Conservation (phyloP, 2,797 vertebrate genomes). For the Enteromius afrohamiltoni region DNA sequence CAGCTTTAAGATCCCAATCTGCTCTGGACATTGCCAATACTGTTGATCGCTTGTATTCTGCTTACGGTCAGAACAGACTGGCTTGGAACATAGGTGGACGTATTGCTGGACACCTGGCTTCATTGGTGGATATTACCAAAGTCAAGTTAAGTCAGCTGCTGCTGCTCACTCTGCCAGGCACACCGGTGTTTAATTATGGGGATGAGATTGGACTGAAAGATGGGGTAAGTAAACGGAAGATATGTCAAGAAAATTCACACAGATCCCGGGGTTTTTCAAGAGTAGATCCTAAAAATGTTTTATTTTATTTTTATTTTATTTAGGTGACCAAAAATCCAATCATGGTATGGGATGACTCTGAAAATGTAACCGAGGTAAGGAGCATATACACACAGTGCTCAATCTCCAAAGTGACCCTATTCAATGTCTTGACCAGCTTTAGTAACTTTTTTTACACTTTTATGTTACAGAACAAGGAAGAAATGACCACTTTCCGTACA, state of each 20-base stretch:
- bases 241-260: neutral
- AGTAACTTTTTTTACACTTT: neutral
- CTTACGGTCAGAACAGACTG: constrained; percentile 62
- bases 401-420: neutral
- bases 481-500: constrained; percentile 53
- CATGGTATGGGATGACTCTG: constrained; percentile 72
- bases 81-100: constrained; percentile 74
- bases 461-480: constrained; percentile 53
- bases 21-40: constrained; percentile 40
- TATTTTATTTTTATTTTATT: constrained; percentile 14
- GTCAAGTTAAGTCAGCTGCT: constrained; percentile 79
- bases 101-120: constrained; percentile 72
- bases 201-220: constrained; percentile 84
- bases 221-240: constrained; percentile 57
- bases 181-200: constrained; percentile 84
- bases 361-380: constrained; percentile 65
- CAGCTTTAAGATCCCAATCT: constrained; percentile 55
- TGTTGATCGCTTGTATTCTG: constrained; percentile 66
- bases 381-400: neutral
- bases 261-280: neutral
- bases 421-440: neutral
- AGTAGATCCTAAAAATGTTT: neutral
- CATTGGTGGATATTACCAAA: constrained; percentile 60
- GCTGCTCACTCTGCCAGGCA: constrained; percentile 85
- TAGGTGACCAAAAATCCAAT: constrained; percentile 67